Base-by-base conservation (phyloP, 2,113 vertebrate genomes). In the Tinamus guttatus region DNA sequence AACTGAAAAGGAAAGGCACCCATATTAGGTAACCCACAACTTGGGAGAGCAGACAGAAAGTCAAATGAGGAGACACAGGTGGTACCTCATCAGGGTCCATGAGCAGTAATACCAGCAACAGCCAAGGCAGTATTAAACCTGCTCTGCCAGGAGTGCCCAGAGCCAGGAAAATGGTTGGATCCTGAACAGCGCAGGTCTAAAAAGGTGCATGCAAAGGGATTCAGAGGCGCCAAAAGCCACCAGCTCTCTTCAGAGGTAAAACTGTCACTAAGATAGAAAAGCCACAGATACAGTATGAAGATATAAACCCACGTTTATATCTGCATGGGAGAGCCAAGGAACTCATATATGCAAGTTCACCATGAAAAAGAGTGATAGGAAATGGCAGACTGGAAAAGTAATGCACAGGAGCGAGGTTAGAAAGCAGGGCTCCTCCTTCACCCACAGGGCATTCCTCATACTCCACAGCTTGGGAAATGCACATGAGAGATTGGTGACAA, bases 11-110 rank as follows among this genome's bases (percentile, higher is more conserved):
- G 54, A 70, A 16, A 81, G 27, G 22, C 18, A 58, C 43, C 34
- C 7, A 43, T 24, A 30, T 0, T 2, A 5, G 2, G 6, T n/a
- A 56, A 89, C 27, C 20, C n/a, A 9, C 24, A 75, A 1, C 36
- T 58, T 73, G 15, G 62, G 43, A 69, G 78, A 87, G 58, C 5
- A 51, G 1, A 19, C 10, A 24, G n/a, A 49, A 92, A 67, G 36
- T 14, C 13, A 34, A 82, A 5, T 6, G 5, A 19, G 5, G 14
- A 81, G 13, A 22, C 58, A 85, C 18, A 27, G 25, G 15, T 68
- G 16, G 51, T 2, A 43, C 8, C 16, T 41, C 27, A 47, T 28
- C 21, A 36, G 32, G 28, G 49, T 15, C 71, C 17, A 9, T 11
- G 63, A 71, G 69, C 24, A 84, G 18, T 56, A 73, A 89, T 81